Evolutionary conservation across 1,140 invertebrate species (phyloP).

Genomic region (Vanessa tameamea): DNA sequence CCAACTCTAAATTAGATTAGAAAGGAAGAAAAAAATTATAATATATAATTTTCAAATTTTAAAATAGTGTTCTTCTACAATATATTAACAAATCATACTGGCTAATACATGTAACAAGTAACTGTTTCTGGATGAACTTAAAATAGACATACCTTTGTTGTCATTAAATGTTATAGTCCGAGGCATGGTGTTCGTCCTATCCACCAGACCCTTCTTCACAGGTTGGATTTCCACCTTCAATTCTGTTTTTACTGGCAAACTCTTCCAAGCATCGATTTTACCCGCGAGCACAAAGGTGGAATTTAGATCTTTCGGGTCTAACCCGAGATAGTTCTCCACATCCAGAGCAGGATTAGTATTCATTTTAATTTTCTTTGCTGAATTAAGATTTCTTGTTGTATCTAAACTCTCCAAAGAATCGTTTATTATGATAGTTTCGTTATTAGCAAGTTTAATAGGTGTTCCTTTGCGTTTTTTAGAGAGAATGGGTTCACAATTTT

Average conservation of each 20-base stretch:
- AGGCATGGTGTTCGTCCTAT: constrained; percentile 61
- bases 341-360: constrained; percentile 47
- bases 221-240: constrained; percentile 44
- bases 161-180: constrained; percentile 61
- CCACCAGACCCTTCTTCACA: constrained; percentile 51
- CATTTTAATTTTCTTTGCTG: constrained; percentile 63
- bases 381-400: constrained; percentile 54
- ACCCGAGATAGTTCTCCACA: constrained; percentile 50
- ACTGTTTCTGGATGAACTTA: too few species aligned
- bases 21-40: too few species aligned
- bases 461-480: constrained; percentile 67
- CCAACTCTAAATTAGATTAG: too few species aligned
- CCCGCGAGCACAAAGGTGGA: constrained; percentile 74
- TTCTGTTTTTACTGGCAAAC: constrained; percentile 47
- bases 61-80: too few species aligned
- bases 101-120: too few species aligned
- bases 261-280: constrained; percentile 56
- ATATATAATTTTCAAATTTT: too few species aligned
- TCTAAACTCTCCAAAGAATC: constrained; percentile 70
- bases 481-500: constrained; percentile 53
- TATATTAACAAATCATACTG: too few species aligned
- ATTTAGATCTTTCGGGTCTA: constrained; percentile 72
- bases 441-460: constrained; percentile 63
- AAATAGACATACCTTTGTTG: constrained; percentile 48
- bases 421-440: constrained; percentile 73